Conservation (phyloP, 2,888 invertebrate species). For the Plebejus anna region DNA sequence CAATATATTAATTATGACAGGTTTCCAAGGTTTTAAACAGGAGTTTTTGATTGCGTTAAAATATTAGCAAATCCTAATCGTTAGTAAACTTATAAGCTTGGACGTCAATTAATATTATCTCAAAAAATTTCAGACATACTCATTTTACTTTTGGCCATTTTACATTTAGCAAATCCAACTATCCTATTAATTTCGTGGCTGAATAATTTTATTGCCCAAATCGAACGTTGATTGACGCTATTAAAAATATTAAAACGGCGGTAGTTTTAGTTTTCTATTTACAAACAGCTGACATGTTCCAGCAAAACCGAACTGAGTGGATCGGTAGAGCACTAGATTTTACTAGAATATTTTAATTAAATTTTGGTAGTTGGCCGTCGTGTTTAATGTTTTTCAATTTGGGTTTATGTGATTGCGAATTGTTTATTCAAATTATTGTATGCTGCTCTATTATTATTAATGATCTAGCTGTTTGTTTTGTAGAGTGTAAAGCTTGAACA, state of each 20-base stretch:
- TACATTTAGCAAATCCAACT: neutral
- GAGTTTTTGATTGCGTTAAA: no score
- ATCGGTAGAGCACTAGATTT: slow-evolving; percentile 35
- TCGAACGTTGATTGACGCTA: neutral
- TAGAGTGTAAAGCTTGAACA: neutral
- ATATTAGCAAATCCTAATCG: no score
- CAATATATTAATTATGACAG: no score
- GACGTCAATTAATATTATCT: no score
- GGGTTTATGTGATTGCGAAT: slow-evolving; percentile 11
- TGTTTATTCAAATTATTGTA: slow-evolving; percentile 10
- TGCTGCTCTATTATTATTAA: slow-evolving; percentile 2
- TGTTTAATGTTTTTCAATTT: slow-evolving; percentile 27
- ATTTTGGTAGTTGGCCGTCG: slow-evolving; percentile 30
- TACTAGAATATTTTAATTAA: slow-evolving; percentile 36
- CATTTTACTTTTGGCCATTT: neutral
- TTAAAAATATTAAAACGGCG: slow-evolving; percentile 21
- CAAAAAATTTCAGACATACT: no score
- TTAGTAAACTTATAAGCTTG: no score
- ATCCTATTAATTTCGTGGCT: neutral
- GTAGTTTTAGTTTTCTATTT: slow-evolving; percentile 23
- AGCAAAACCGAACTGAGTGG: slow-evolving; percentile 33
- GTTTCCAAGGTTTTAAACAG: no score
- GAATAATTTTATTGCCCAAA: neutral
- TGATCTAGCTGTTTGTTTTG: neutral
- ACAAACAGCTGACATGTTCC: slow-evolving; percentile 32